A percentile compares a stretch with the other conserved stretches of the same genome.
Conservation (phyloP, 2,113 vertebrate species). For the Prolemur simus region DNA sequence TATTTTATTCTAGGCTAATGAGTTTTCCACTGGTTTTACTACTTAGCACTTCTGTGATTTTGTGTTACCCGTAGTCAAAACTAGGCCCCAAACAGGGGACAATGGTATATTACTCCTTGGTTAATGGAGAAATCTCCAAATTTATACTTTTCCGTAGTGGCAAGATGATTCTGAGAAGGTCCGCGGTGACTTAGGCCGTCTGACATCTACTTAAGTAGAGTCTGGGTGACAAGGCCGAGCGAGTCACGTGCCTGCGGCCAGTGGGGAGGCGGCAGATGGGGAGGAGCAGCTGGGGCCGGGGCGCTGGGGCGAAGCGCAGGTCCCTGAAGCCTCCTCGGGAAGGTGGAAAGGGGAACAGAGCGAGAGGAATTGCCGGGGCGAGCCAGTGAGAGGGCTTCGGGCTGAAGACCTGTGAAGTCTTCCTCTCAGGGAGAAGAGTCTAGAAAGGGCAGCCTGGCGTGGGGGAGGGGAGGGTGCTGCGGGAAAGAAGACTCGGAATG, state of each 20-base stretch:
- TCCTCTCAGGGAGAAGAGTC: neutral
- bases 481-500: neutral
- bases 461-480: neutral
- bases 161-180: neutral
- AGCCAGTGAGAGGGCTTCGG: neutral
- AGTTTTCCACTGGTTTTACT: neutral
- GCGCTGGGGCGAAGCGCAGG: too few relatives aligned
- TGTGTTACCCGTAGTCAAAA: neutral
- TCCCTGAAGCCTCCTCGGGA: neutral
- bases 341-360: neutral
- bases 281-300: fast-evolving
- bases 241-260: neutral
- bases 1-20: neutral
- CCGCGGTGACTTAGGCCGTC: neutral
- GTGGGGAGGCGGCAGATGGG: neutral
- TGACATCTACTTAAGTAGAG: neutral
- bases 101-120: neutral
- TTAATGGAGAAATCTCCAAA: neutral
- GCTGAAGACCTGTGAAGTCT: too few relatives aligned
- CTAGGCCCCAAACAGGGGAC: neutral
- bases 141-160: neutral
- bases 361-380: too few relatives aligned
- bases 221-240: neutral
- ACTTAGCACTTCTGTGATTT: neutral
- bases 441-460: neutral